Base-by-base conservation (phyloP, 92 coral and sea anemone genomes). In the Pocillopora grandis region DNA sequence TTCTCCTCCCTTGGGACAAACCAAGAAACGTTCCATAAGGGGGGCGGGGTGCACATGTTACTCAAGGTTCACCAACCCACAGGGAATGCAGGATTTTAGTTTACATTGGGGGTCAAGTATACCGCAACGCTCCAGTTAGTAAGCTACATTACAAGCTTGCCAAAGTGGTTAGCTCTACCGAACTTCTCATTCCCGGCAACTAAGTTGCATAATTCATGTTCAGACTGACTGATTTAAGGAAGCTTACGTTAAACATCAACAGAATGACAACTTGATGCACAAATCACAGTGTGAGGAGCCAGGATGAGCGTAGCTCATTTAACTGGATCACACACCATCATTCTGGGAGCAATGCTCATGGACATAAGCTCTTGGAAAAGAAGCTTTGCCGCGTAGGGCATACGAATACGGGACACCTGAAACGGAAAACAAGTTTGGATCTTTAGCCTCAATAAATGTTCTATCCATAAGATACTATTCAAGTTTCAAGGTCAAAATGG, bases 341-440 rank as follows among this genome's bases (percentile, higher is more conserved):
- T 92, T 33, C 99, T 86, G 11, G 99, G 99, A 12, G 97, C 95
- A 55, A 96, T 96, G 68, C 97, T 92, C 99, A 96, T 96, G 5
- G 99, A 94, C 99, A 96, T 96, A 7, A 96, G 89, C 71, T 96
- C 99, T 66, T 96, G 99, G 91, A 94, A 96, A n/a, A 96, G 87
- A 72, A 96, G 90, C 86, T 96, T 96, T 23, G 99, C 99, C 37
- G 99, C 99, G 77, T 96, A 96, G 3, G 99, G 99, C 90, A 96
- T 81, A 27, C 93, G 98, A 80, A 96, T 96, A 58, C 99, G 94
- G 48, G 99, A 96, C 27, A 96, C 91, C 99, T 95, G 88, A 10
- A 69, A 71, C 55, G 18, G 55, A 80, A 63, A 10, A 58, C 49
- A 64, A 61, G 18, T 58, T 12, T 7, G 61, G 33, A 80, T 69